These are phyloP conservation scores for Synanthedon tipuliformis DNA, from an alignment of 2,888 invertebrate species.

Conservation along the genomic window DNA sequence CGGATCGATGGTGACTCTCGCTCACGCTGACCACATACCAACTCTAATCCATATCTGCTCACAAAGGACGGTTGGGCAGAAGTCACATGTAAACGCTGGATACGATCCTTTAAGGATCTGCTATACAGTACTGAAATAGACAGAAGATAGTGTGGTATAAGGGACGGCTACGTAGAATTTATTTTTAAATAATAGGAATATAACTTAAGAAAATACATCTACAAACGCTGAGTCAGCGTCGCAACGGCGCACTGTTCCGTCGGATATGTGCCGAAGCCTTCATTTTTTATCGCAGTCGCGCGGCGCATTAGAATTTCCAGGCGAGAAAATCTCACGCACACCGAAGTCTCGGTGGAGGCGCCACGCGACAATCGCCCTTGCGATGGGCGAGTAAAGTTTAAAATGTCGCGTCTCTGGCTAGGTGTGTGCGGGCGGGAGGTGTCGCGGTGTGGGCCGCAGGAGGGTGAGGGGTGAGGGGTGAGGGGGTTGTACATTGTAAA, in stretches of 20 bases:
- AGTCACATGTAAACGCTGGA: too few relatives aligned
- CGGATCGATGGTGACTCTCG: too few relatives aligned
- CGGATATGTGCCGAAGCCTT: slow-evolving; percentile 64
- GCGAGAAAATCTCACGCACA: slow-evolving; percentile 67
- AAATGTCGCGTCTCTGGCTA: neutral
- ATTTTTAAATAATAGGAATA: too few relatives aligned
- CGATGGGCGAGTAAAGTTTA: neutral
- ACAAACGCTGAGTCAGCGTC: slow-evolving; percentile 17
- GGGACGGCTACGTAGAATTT: too few relatives aligned
- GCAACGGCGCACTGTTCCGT: slow-evolving; percentile 39
- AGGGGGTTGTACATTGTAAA: slow-evolving; percentile 51
- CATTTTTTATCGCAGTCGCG: slow-evolving; percentile 70
- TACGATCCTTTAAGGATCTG: too few relatives aligned
- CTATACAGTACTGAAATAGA: too few relatives aligned
- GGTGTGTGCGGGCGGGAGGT: slow-evolving; percentile 7
- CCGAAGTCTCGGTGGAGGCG: slow-evolving; percentile 10
- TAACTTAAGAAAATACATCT: too few relatives aligned
- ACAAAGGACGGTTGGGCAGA: too few relatives aligned
- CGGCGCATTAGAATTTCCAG: slow-evolving; percentile 68
- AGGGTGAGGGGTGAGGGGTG: slow-evolving; percentile 9
- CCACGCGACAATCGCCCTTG: neutral
- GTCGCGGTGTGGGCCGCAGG: slow-evolving; percentile 10
- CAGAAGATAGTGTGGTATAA: too few relatives aligned
- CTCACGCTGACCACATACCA: too few relatives aligned
- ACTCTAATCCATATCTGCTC: too few relatives aligned